Conservation (phyloP, 2,888 invertebrate species). For the Litoditis marina region DNA sequence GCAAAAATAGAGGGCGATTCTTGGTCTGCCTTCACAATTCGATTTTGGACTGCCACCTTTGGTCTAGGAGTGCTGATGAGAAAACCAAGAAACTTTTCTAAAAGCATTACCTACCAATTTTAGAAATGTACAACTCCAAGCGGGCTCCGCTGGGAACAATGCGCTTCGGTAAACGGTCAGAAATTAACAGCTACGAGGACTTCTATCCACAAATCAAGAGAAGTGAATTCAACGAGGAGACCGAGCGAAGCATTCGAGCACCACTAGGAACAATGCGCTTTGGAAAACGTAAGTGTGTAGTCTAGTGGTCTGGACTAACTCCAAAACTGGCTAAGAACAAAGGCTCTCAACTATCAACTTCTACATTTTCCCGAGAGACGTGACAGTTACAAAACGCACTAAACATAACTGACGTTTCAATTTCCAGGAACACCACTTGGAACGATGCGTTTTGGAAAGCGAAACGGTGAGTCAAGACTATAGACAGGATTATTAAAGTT, state of each 20-base stretch:
- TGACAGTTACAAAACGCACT: no score
- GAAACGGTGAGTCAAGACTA: constrained; percentile 3
- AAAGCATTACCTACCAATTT: no score
- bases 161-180: constrained; percentile 38
- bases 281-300: constrained; percentile 31
- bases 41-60: no score
- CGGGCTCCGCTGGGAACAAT: constrained; percentile 42
- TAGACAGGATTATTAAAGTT: background rate
- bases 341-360: no score
- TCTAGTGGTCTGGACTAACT: background rate
- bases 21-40: no score
- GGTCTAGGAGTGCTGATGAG: no score
- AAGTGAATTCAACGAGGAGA: constrained; percentile 8
- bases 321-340: no score
- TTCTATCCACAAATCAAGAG: constrained; percentile 11
- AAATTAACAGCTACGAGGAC: background rate
- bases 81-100: no score
- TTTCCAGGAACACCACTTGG: constrained; percentile 25
- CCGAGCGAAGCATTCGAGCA: constrained; percentile 31
- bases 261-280: constrained; percentile 49
- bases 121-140: no score
- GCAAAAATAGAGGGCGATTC: no score
- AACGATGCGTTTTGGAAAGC: constrained; percentile 48
- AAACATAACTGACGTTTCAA: no score
- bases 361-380: no score